phyloP scores from a whole-genome alignment of 2,888 invertebrate species.

The Eristalis tenax region DNA sequence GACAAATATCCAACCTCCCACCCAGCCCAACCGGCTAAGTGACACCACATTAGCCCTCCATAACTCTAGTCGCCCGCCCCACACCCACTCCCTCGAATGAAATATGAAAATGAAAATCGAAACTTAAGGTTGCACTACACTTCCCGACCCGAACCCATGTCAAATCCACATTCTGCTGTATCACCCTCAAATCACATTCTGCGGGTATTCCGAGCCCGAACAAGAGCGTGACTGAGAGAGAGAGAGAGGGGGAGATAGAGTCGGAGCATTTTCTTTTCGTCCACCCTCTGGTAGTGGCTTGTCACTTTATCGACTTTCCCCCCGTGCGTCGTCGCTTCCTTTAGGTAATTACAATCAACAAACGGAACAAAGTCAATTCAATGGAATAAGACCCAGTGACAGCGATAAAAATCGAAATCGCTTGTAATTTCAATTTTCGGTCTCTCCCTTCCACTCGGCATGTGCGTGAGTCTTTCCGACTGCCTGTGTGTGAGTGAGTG shows the following conservation, averaged over 20 bases:
- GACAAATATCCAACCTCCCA: neutral
- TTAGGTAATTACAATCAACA: conserved; percentile 60
- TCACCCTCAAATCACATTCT: conserved; percentile 30
- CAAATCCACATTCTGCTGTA: neutral
- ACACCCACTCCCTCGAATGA: neutral
- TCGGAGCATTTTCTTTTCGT: neutral
- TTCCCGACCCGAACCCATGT: neutral
- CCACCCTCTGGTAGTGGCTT: conserved; percentile 8
- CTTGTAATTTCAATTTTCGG: conserved; percentile 45
- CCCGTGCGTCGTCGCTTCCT: neutral
- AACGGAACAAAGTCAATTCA: conserved; percentile 60
- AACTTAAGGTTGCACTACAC: conserved; percentile 19
- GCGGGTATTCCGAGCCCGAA: neutral
- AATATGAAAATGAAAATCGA: conserved; percentile 53
- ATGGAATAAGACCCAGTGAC: conserved; percentile 27
- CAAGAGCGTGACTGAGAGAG: neutral
- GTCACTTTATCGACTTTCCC: conserved; percentile 33
- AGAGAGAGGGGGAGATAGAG: neutral
- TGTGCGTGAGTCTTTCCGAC: too few species aligned
- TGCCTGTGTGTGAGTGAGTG: neutral
- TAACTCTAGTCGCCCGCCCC: neutral
- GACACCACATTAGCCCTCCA: conserved; percentile 41
- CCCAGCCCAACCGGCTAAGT: conserved; percentile 18
- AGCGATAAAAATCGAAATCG: conserved; percentile 51
- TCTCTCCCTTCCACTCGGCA: neutral